Conservation (phyloP, 2,797 vertebrate species). For the Cyclopterus lumpus region DNA sequence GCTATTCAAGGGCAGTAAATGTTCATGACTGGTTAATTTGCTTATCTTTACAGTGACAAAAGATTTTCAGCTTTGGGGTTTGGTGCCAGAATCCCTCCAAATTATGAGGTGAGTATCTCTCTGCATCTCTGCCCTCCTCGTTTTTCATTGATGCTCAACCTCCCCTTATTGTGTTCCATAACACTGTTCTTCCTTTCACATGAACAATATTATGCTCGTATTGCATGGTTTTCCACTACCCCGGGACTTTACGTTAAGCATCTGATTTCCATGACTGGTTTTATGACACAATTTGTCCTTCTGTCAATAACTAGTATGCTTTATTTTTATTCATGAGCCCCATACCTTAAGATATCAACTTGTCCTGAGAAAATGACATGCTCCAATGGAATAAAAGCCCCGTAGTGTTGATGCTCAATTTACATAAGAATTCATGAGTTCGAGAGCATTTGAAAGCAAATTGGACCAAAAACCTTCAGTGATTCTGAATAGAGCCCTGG, state of each 20-base stretch:
- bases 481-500: constrained; percentile 45
- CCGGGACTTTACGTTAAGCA: constrained; percentile 7
- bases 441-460: constrained; percentile 68
- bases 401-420: constrained; percentile 54
- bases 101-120: constrained; percentile 89
- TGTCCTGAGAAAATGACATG: constrained; percentile 59
- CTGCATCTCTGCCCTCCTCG: constrained; percentile 20
- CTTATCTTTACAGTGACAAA: constrained; percentile 88
- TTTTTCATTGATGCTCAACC: constrained; percentile 7
- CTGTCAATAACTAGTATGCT: constrained; percentile 67
- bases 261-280: constrained; percentile 52
- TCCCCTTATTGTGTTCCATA: constrained; percentile 5
- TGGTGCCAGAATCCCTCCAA: constrained; percentile 96
- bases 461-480: constrained; percentile 51
- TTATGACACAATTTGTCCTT: constrained; percentile 55
- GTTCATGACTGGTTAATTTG: constrained; percentile 49
- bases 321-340: constrained; percentile 69
- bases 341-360: constrained; percentile 62
- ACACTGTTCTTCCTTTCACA: constrained; percentile 37
- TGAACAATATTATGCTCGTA: constrained; percentile 24
- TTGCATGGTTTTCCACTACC: constrained; percentile 36
- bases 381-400: constrained; percentile 53
- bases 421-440: constrained; percentile 61
- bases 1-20: constrained; percentile 5
- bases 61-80: constrained; percentile 97